Base-by-base conservation (phyloP, 2,797 vertebrate genomes). In the Macropodus opercularis region DNA sequence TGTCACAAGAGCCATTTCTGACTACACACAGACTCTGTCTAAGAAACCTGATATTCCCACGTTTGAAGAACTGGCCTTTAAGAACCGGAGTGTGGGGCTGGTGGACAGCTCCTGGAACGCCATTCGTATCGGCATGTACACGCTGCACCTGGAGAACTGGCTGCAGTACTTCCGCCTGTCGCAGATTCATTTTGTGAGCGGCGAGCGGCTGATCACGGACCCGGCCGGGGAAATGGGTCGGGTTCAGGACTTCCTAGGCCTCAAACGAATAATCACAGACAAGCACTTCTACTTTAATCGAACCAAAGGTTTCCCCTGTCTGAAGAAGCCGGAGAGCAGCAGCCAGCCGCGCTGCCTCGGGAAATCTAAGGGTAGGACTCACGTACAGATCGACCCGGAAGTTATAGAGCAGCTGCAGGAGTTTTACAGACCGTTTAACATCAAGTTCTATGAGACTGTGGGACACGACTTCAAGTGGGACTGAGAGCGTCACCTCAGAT, bases 261-360 rank as follows among this genome's bases (percentile, higher is more conserved):
- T 99, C 66, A 95, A 94, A 41, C 90, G 97, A 68, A 93, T 98
- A 68, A 94, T 99, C 86, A 96, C 96, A 0, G 96, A 97, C 89
- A 96, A 96, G 85, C 97, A 99, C 90, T 99, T 99, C 90, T 99
- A 98, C 86, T 99, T 99, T 86, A 99, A 99, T 87, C 94, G 97
- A 89, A 98, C 97, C 4, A 99, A 99, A 92, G 97, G 97, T 43
- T 99, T 99, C 83, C 97, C 97, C 0, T 99, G 97, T 86, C 87
- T 99, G 80, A 97, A 95, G 73, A 97, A 95, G 84, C 92, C 94
- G 0, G 94, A 95, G 58, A 92, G 94, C 71, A 95, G 94, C 58
- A 86, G 95, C 50, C 91, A 91, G 70, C 97, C 97, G 0, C 95
- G 96, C 43, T 99, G 97, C 79, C 92, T 99, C 32, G 97, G 97